Percentiles rank a stretch among this genome's conserved stretches.
phyloP scores from a whole-genome alignment of 2,888 invertebrate species.

The Xanthorhoe spadicearia region DNA sequence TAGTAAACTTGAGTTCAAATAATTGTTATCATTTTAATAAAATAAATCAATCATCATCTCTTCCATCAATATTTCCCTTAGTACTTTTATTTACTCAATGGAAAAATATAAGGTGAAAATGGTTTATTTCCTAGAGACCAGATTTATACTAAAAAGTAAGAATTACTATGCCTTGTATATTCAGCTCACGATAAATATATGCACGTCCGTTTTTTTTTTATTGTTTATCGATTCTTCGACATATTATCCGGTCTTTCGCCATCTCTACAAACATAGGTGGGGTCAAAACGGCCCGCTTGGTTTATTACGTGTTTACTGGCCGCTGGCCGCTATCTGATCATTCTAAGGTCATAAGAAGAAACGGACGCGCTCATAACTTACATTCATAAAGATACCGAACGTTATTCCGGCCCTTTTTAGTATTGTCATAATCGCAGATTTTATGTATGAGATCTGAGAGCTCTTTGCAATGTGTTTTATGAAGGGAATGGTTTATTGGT shows the following conservation, averaged over 20 bases:
- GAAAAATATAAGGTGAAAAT: too few relatives aligned
- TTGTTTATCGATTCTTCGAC: neutral
- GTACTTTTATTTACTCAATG: too few relatives aligned
- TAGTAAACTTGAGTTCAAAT: too few relatives aligned
- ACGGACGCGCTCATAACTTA: slow-evolving; percentile 49
- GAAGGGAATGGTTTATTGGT: slow-evolving; percentile 16
- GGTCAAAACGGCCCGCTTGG: slow-evolving; percentile 46
- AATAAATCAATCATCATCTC: too few relatives aligned
- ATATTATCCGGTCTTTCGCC: neutral
- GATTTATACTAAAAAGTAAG: too few relatives aligned
- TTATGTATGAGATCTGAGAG: slow-evolving; percentile 27
- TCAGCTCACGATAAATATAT: neutral
- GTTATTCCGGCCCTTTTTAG: slow-evolving; percentile 37
- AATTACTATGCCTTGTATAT: too few relatives aligned
- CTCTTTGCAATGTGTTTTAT: slow-evolving; percentile 24
- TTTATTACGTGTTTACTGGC: slow-evolving; percentile 74
- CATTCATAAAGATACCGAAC: slow-evolving; percentile 48
- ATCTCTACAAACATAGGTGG: slow-evolving; percentile 33
- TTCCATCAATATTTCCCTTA: too few relatives aligned
- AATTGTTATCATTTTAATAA: too few relatives aligned
- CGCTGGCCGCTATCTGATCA: slow-evolving; percentile 63
- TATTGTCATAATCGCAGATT: slow-evolving; percentile 42
- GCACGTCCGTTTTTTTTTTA: neutral
- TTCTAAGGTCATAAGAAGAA: slow-evolving; percentile 55
- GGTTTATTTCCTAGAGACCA: too few relatives aligned